Conservation (phyloP, 2,888 invertebrate species). For the Escarpia spicata region DNA sequence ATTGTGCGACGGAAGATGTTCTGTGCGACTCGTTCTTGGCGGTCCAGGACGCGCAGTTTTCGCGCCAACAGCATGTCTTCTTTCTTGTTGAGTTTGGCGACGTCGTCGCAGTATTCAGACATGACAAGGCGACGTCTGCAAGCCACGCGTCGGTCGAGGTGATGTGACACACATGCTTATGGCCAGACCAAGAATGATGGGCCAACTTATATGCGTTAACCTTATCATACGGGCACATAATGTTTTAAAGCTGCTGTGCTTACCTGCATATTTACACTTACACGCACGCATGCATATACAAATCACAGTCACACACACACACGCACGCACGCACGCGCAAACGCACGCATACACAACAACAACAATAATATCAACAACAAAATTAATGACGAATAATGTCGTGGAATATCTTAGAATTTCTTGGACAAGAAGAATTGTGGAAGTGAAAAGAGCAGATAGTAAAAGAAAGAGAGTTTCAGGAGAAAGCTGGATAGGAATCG, state of each 20-base stretch:
- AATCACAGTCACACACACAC: too few relatives aligned
- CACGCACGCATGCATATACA: not conserved
- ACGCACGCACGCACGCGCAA: too few relatives aligned
- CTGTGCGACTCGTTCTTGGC: conserved; percentile 30
- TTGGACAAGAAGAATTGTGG: too few relatives aligned
- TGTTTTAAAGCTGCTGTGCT: not conserved
- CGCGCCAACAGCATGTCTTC: conserved; percentile 29
- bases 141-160: not conserved
- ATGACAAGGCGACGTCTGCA: not conserved
- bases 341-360: too few relatives aligned
- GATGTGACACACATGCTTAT: not conserved
- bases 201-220: not conserved
- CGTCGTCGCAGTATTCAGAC: conserved; percentile 33
- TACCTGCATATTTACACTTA: not conserved
- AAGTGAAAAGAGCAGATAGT: too few relatives aligned
- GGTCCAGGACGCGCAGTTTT: conserved; percentile 23
- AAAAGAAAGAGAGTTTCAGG: too few relatives aligned
- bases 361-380: too few relatives aligned
- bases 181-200: not conserved
- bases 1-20: conserved; percentile 22
- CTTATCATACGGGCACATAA: not conserved
- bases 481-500: too few relatives aligned
- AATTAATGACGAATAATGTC: too few relatives aligned
- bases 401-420: too few relatives aligned
- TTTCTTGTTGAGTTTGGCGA: conserved; percentile 35